phyloP scores from a whole-genome alignment of 2,888 invertebrate genomes.

The Priocnemis perturbator region DNA sequence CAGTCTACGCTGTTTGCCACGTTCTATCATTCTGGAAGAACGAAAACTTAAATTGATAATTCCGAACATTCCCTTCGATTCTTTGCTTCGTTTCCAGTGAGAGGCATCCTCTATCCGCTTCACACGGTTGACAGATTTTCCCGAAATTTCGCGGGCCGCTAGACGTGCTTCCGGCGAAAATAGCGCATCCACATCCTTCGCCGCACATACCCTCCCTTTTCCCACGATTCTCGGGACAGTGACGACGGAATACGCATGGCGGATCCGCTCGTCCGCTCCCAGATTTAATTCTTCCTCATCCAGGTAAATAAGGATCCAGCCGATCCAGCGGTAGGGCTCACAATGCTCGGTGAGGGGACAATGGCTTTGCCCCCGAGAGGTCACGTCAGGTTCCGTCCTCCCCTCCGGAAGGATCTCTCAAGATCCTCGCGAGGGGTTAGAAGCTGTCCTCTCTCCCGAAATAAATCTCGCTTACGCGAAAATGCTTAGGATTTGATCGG shows the following conservation, averaged over 20 bases:
- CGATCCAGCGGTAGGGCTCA: slow-evolving; percentile 29
- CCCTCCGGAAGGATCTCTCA: slow-evolving; percentile 26
- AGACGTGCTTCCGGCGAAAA: slow-evolving; percentile 4
- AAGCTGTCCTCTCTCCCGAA: slow-evolving; percentile 35
- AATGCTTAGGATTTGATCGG: slow-evolving; percentile 8
- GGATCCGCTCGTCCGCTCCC: slow-evolving; percentile 41
- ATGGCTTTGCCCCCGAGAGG: slow-evolving; percentile 32
- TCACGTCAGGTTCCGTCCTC: slow-evolving; percentile 11
- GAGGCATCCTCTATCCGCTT: no score
- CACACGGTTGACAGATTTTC: no score
- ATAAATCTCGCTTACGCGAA: slow-evolving; percentile 41
- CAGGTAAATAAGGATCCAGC: slow-evolving; percentile 57
- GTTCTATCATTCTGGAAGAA: no score
- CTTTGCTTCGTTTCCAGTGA: no score
- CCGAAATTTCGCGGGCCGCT: no score
- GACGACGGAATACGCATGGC: not conserved
- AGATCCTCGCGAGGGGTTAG: slow-evolving; percentile 23
- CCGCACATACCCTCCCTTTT: slow-evolving; percentile 35
- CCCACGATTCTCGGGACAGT: slow-evolving; percentile 48
- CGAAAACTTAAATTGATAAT: no score
- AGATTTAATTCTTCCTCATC: slow-evolving; percentile 57
- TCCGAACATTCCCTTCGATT: no score
- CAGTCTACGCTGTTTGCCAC: no score
- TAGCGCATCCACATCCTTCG: slow-evolving; percentile 21
- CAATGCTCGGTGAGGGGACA: slow-evolving; percentile 46